Base-by-base conservation (phyloP, 2,888 invertebrate species). In the Hirtodrosophila duncani region DNA sequence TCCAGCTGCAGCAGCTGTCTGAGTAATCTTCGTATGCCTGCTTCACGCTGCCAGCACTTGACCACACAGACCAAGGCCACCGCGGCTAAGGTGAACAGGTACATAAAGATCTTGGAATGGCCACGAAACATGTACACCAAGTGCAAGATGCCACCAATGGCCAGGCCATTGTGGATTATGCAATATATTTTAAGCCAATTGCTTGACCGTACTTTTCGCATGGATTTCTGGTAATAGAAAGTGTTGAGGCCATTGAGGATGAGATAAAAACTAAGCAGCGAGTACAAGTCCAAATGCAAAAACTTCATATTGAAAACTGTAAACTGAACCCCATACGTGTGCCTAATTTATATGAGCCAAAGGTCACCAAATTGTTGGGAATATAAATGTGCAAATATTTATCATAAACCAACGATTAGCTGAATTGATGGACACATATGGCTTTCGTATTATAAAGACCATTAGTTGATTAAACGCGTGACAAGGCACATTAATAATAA, bases 161-260 rank as follows among this genome's bases (percentile, higher is more conserved):
- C 42, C 0, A 60, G 30, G 3, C 10, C 1, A 7, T 59, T 52
- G 8, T 58, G 58, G 3, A 58, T 2, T 7, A 36, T n/a, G 10
- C 60, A 45, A 20, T 58, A 59, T 3, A 8, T 14, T 6, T 14
- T 29, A 1, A 20, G n/a, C 2, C 21, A n/a, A n/a, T n/a, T n/a
- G 1, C 18, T 10, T 3, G 20, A 29, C 10, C 10, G 9, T 8
- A 16, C 18, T 7, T 36, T 9, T 0, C 20, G 5, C 8, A 39
- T 34, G 1, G 20, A 11, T 2, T 20, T 26, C 9, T 13, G 1
- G 7, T 21, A 58, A 8, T 51, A 41, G 21, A 23, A 58, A 1
- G 17, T 52, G 18, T 51, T 26, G 3, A 58, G 52, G 1, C 58
- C 58, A 11, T 58, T 58, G 0, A 58, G 36, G 8, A 30, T 31